phyloP scores from a whole-genome alignment of 2,888 invertebrate genomes.

The Drosophila multiciliata region DNA sequence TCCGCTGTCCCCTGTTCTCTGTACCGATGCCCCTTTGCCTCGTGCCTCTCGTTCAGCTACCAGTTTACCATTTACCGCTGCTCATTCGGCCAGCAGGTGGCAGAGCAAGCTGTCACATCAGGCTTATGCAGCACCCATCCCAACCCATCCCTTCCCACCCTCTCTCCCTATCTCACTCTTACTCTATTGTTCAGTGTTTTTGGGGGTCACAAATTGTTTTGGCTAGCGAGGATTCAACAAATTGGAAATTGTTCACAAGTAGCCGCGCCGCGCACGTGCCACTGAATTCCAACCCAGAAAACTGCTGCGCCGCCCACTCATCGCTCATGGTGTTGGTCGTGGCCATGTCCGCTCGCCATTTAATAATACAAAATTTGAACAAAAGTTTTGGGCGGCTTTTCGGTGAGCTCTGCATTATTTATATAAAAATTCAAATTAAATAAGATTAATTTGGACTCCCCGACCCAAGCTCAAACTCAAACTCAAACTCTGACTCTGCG shows the following conservation, averaged over 20 bases:
- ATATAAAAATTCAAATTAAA: constrained; percentile 83
- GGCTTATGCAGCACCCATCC: background rate
- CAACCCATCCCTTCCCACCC: background rate
- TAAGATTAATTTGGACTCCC: constrained; percentile 78
- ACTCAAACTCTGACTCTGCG: background rate
- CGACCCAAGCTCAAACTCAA: too few relatives aligned
- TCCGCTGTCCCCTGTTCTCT: background rate
- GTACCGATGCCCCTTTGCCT: background rate
- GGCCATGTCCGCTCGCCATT: constrained; percentile 62
- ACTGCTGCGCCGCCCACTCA: constrained; percentile 24
- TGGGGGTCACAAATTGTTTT: constrained; percentile 77
- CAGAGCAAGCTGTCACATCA: constrained; percentile 9
- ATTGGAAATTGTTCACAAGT: constrained; percentile 79
- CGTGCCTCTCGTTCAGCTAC: constrained; percentile 4
- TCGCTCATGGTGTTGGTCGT: constrained; percentile 33
- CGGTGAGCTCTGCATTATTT: constrained; percentile 70
- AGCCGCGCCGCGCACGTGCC: constrained; percentile 68
- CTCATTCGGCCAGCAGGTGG: constrained; percentile 52
- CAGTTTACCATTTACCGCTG: constrained; percentile 15
- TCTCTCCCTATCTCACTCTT: background rate
- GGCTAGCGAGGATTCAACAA: constrained; percentile 70
- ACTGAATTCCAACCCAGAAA: constrained; percentile 16
- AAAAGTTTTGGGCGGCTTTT: constrained; percentile 69
- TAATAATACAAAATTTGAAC: constrained; percentile 74
- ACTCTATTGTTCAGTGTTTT: constrained; percentile 57